These are phyloP conservation scores for Salvelinus alpinus DNA, from an alignment of 2,113 vertebrate genomes.

Conservation along the genomic window DNA sequence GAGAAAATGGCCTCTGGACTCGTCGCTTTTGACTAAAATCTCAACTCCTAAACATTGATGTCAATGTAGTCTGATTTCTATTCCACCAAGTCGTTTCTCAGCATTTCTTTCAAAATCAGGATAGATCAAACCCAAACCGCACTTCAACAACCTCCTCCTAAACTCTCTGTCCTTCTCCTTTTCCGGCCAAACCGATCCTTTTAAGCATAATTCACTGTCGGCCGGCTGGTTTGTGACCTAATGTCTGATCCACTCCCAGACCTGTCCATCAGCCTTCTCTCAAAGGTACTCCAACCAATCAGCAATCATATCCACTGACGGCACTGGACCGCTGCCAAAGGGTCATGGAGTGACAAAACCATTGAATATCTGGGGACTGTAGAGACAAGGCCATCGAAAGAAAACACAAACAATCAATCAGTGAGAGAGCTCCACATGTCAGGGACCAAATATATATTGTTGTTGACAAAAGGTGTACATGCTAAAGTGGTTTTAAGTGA, in stretches of 20 bases:
- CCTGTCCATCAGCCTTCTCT: background rate
- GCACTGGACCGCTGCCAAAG: background rate
- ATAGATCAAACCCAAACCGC: background rate
- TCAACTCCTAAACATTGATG: too few species aligned
- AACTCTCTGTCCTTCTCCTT: background rate
- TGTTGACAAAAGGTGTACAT: conserved; percentile 26
- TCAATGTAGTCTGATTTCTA: background rate
- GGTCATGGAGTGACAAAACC: background rate
- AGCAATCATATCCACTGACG: background rate
- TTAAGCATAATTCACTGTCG: background rate
- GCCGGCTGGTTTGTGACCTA: background rate
- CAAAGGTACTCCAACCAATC: background rate
- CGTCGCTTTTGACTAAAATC: too few species aligned
- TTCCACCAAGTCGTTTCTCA: background rate
- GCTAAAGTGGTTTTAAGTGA: conserved; percentile 30
- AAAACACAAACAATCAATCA: background rate
- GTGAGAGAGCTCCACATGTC: background rate
- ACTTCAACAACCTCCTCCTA: background rate
- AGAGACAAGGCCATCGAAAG: background rate
- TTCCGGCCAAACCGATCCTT: background rate
- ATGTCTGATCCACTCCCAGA: background rate
- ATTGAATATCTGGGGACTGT: background rate
- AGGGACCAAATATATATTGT: conserved; percentile 5
- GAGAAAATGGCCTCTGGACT: too few species aligned
- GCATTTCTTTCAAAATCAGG: background rate